Conservation (phyloP, 2,113 vertebrate species). For the Cairina moschata region DNA sequence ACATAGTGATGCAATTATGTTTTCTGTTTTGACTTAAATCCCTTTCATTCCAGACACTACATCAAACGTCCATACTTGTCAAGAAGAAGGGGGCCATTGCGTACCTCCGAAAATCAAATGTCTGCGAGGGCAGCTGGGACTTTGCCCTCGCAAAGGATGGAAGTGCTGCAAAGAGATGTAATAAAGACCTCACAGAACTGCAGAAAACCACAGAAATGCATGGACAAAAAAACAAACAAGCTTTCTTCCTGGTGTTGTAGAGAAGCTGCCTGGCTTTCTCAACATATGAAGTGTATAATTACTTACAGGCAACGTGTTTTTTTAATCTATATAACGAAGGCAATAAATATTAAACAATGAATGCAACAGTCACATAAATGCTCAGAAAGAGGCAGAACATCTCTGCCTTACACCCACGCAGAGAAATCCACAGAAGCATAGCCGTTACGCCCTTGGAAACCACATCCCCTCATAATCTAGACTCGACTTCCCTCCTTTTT, state of each 20-base stretch:
- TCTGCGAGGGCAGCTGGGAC: not conserved
- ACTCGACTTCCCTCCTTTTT: not conserved
- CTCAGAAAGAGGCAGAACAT: not conserved
- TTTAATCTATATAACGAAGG: not conserved
- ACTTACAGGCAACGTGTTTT: not conserved
- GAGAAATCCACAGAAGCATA: not conserved
- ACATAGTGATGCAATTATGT: not conserved
- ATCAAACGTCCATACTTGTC: slow-evolving; percentile 22
- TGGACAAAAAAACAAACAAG: not conserved
- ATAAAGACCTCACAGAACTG: not conserved
- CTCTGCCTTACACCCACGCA: not conserved
- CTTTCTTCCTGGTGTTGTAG: not conserved
- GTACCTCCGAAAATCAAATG: slow-evolving; percentile 17
- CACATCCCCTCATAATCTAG: not conserved
- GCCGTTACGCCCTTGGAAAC: not conserved
- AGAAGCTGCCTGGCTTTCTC: not conserved
- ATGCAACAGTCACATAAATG: accelerated
- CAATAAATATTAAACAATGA: not conserved
- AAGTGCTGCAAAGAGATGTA: slow-evolving; percentile 33
- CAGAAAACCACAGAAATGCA: not conserved
- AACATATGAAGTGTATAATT: not conserved
- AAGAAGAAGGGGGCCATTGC: not conserved
- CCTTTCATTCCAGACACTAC: slow-evolving; percentile 22
- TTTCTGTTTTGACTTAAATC: not conserved
- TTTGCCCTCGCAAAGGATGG: slow-evolving; percentile 27